Evolutionary conservation across 1,140 invertebrate genomes (phyloP).

Genomic region (Catajapyx aquilonaris): DNA sequence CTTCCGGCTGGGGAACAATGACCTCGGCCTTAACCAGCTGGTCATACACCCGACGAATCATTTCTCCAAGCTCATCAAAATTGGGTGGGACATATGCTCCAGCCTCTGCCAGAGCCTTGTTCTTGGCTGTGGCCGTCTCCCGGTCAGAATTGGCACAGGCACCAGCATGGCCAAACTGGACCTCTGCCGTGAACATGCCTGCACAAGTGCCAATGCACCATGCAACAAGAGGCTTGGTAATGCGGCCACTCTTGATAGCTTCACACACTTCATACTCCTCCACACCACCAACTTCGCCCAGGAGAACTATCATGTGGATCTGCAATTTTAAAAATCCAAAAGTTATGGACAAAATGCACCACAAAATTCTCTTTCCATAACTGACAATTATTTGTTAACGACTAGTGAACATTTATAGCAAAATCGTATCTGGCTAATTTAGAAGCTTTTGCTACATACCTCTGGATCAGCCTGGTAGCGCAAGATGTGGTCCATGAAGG

Average conservation of each 20-base stretch:
- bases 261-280: slow-evolving; percentile 95
- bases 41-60: slow-evolving; percentile 54
- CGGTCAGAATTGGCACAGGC: slow-evolving; percentile 85
- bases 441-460: slow-evolving; percentile 21
- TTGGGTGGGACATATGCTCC: slow-evolving; percentile 80
- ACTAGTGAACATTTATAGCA: neutral
- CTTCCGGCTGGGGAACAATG: slow-evolving; percentile 71
- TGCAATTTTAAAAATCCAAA: slow-evolving; percentile 22
- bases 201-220: slow-evolving; percentile 96
- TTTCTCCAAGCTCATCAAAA: slow-evolving; percentile 76
- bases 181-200: slow-evolving; percentile 85
- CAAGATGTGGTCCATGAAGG: slow-evolving; percentile 93
- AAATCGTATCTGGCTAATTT: neutral
- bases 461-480: slow-evolving; percentile 49
- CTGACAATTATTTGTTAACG: too few species aligned
- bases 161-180: slow-evolving; percentile 99
- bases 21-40: slow-evolving; percentile 57
- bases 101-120: slow-evolving; percentile 53
- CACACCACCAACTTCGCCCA: slow-evolving; percentile 97
- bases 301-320: slow-evolving; percentile 83
- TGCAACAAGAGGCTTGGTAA: slow-evolving; percentile 88
- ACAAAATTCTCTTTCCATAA: too few species aligned
- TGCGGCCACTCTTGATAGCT: slow-evolving; percentile 53
- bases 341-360: too few species aligned
- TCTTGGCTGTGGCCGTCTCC: slow-evolving; percentile 92